Base-by-base conservation (phyloP, 2,113 vertebrate genomes). In the Pterophyllum scalare region DNA sequence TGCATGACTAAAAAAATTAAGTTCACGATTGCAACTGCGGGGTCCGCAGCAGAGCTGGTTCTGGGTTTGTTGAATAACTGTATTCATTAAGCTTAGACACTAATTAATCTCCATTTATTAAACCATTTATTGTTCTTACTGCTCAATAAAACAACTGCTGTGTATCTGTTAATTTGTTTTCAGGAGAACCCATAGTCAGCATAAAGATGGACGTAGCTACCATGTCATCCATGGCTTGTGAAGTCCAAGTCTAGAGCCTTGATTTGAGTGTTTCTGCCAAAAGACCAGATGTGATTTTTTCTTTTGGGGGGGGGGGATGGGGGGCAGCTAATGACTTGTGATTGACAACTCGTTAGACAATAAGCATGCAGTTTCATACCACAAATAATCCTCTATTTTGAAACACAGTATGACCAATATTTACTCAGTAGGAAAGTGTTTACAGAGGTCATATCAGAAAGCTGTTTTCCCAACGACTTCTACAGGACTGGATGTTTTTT, bases 11-110 rank as follows among this genome's bases (percentile, higher is more conserved):
- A 72, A 54, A 54, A 54, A 72, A n/a, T n/a, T n/a, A n/a, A n/a
- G n/a, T n/a, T n/a, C n/a, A n/a, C n/a, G n/a, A n/a, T n/a, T n/a
- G n/a, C n/a, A n/a, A n/a, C n/a, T n/a, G n/a, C n/a, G n/a, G n/a
- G n/a, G n/a, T n/a, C n/a, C n/a, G n/a, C n/a, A n/a, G n/a, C n/a
- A n/a, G n/a, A n/a, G n/a, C n/a, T n/a, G n/a, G n/a, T n/a, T n/a
- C n/a, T n/a, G n/a, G n/a, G n/a, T n/a, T n/a, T n/a, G 43, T 70
- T 49, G 43, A 70, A 70, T 70, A 70, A 70, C 22, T 70, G 64
- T 7, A 28, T 14, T 67, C 62, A 24, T 24, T 67, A 67, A 67
- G 15, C 22, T 67, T 40, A 19, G 22, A 67, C 64, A 67, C 22
- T 67, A 46, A 67, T 67, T 67, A 67, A 46, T 40, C 40, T 67